Evolutionary conservation across 2,113 vertebrate genomes (phyloP), one percentile per base, ranked within the genome.

Genomic region (Catagonus wagneri): DNA sequence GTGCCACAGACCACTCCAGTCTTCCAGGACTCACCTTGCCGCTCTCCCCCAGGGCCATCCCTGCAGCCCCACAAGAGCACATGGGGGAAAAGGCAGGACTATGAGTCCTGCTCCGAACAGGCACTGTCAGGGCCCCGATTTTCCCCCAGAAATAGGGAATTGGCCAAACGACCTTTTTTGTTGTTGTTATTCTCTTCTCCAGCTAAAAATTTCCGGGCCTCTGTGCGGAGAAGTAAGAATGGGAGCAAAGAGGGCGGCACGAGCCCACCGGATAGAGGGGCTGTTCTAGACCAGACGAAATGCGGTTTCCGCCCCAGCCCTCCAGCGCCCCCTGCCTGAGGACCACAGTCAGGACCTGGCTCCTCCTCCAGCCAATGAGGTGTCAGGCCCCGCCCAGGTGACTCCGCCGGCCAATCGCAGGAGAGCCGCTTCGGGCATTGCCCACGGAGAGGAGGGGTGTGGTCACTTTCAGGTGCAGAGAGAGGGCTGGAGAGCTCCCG

Each of bases 381-480:
- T 25, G 25, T 16, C 29, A 80, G 54, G 54, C 29, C 44, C 66
- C 74, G 1, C 87, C 89, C 60, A 95, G 50, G 6, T 11, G 76
- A n/a, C 71, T 52, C 56, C 19, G 11, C 14, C 4, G 63, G 34
- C 94, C 96, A 95, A 78, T 93, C 32, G 15, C 25, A 66, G 72
- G 66, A 69, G 60, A 60, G 14, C 19, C 61, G 10, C 3, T 7
- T 39, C 52, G 81, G 50, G 44, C 7, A 19, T 54, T 12, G 60
- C 32, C 50, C 11, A 4, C 3, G 3, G 83, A 75, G 56, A 32
- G 86, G 36, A 0, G 16, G 36, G 58, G 22, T 15, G 86, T n/a
- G 74, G 50, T 1, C 44, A 50, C 27, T 0, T 19, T 12, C 56
- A 1, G 0, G 14, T 8, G 66, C 22, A 0, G 12, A 39, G 44